Evolutionary conservation across 2,113 vertebrate species (phyloP).

Genomic region (Epinephelus fuscoguttatus): DNA sequence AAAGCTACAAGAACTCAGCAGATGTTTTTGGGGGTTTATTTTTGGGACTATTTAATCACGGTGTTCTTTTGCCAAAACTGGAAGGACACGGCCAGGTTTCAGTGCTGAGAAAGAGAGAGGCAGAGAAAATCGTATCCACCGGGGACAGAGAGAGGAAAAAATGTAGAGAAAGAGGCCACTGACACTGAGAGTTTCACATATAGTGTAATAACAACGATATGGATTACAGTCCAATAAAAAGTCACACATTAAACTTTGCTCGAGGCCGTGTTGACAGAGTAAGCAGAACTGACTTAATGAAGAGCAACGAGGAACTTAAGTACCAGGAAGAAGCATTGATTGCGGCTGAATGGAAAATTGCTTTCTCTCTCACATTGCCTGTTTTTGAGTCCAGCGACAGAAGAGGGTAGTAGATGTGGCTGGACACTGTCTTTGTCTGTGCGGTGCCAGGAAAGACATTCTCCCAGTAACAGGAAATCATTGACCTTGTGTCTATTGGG

Average conservation of each 20-base stretch:
- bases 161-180: background rate
- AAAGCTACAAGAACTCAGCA: conserved; percentile 26
- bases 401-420: background rate
- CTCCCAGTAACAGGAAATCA: conserved; percentile 49
- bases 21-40: conserved; percentile 40
- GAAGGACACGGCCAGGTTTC: conserved; percentile 16
- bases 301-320: background rate
- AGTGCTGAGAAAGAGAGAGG: conserved; percentile 1
- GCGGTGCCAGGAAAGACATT: conserved; percentile 37
- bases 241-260: background rate
- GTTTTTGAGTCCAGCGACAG: conserved; percentile 1
- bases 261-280: background rate
- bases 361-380: background rate
- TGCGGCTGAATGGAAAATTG: background rate
- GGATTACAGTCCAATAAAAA: background rate
- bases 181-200: background rate
- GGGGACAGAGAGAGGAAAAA: background rate
- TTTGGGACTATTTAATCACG: conserved; percentile 44
- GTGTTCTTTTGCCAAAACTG: conserved; percentile 19
- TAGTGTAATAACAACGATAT: background rate
- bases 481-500: conserved; percentile 1
- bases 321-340: conserved; percentile 18
- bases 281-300: background rate
- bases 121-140: background rate
- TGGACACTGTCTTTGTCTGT: background rate